Evolutionary conservation across 2,113 vertebrate species (phyloP).

Genomic region (Eubucco bourcierii): DNA sequence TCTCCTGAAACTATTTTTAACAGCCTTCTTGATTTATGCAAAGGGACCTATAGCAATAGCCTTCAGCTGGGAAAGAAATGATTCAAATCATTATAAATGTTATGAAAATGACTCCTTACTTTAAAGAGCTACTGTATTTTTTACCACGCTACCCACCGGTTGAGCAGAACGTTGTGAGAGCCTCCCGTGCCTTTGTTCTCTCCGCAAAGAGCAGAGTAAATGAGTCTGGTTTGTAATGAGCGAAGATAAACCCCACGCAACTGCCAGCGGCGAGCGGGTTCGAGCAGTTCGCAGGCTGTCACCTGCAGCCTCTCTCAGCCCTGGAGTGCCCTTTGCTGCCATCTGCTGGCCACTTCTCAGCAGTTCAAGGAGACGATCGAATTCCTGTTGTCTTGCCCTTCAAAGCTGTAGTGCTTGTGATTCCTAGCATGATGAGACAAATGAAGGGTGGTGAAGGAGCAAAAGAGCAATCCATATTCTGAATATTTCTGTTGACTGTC

Average conservation of each 20-base stretch:
- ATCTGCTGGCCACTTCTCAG: background rate
- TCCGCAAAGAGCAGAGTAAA: background rate
- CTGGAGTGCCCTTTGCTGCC: constrained; percentile 26
- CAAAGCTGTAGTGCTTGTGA: background rate
- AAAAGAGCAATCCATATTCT: background rate
- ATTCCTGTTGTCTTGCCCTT: background rate
- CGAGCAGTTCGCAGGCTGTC: background rate
- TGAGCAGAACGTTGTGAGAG: background rate
- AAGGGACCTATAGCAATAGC: background rate
- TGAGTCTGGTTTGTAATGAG: background rate
- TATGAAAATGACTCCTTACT: background rate
- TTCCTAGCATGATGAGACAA: background rate
- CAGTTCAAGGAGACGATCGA: background rate
- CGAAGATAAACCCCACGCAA: background rate
- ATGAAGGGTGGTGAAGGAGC: background rate
- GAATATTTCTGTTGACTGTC: background rate
- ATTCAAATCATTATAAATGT: background rate
- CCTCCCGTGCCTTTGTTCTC: background rate
- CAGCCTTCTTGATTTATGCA: constrained; percentile 7
- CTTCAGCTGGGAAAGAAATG: constrained; percentile 9
- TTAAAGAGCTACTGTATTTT: background rate
- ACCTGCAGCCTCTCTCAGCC: background rate
- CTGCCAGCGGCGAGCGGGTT: fast-evolving
- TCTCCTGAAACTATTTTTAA: constrained; percentile 41
- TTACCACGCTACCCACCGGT: background rate